Evolutionary conservation across 2,113 vertebrate genomes (phyloP).

Genomic region (Herpetotheres cachinnans): DNA sequence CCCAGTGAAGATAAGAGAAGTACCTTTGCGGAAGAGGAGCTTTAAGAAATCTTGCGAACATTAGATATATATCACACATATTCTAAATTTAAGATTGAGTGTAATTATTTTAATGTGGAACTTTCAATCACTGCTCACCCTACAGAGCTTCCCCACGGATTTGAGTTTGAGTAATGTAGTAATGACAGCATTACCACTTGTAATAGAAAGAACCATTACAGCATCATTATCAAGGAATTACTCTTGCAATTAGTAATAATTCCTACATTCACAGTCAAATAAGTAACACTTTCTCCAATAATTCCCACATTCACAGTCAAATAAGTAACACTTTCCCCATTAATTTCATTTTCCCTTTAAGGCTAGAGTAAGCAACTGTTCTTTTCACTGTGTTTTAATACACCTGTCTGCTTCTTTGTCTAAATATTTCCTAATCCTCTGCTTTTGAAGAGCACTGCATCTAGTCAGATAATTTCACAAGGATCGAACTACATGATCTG

Average conservation of each 20-base stretch:
- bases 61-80: not conserved
- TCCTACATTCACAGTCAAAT: conserved; percentile 41
- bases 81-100: conserved; percentile 38
- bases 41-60: not conserved
- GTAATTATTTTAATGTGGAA: conserved; percentile 59
- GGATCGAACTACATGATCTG: not conserved
- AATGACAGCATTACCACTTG: conserved; percentile 56
- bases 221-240: conserved; percentile 64
- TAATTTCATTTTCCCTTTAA: conserved; percentile 31
- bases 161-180: conserved; percentile 50
- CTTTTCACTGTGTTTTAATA: not conserved
- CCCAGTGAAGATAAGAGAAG: not conserved
- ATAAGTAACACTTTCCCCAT: conserved; percentile 16
- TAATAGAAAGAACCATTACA: conserved; percentile 58
- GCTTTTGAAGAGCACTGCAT: not conserved
- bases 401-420: not conserved
- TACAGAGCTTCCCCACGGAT: conserved; percentile 28
- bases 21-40: not conserved
- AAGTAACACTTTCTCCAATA: conserved; percentile 39
- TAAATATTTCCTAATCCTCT: not conserved
- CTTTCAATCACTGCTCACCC: conserved; percentile 53
- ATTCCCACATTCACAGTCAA: conserved; percentile 24
- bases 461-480: conserved; percentile 8
- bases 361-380: not conserved
- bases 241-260: conserved; percentile 65